Percentiles rank a stretch among this genome's conserved stretches.
Conservation (phyloP, 2,113 vertebrate species). For the Aspidoscelis tigris region DNA sequence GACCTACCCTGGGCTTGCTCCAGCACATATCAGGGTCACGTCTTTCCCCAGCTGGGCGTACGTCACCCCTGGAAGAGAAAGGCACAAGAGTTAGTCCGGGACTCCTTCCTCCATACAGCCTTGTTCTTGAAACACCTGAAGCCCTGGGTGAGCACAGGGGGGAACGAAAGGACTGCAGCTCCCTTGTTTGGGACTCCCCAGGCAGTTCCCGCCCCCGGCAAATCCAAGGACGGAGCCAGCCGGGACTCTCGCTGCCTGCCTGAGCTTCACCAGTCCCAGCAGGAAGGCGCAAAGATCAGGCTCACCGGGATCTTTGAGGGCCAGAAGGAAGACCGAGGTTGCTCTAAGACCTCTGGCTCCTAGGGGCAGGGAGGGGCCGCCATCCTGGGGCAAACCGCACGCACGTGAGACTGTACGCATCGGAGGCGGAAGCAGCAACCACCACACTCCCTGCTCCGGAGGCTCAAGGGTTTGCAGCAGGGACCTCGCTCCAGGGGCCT, state of each 20-base stretch:
- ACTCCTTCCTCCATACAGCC: not conserved
- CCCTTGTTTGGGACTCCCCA: not conserved
- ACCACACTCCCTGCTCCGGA: too few species aligned
- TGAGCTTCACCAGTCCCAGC: not conserved
- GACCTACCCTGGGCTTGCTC: slow-evolving; percentile 2
- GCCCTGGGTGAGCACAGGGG: not conserved
- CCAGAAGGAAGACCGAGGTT: not conserved
- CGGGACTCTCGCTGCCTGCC: rapidly evolving
- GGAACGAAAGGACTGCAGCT: not conserved
- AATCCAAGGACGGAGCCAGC: not conserved
- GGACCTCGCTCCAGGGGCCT: too few species aligned
- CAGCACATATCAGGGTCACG: not conserved
- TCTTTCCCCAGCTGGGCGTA: slow-evolving; percentile 21
- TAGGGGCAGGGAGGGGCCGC: not conserved
- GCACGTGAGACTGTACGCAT: not conserved
- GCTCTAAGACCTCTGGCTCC: not conserved
- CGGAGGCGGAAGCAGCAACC: too few species aligned
- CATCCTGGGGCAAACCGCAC: not conserved
- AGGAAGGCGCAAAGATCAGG: not conserved
- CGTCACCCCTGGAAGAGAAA: slow-evolving; percentile 28
- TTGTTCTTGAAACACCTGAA: not conserved
- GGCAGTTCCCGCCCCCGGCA: not conserved
- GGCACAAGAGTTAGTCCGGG: too few species aligned
- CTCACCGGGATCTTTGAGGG: too few species aligned
- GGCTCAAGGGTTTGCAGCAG: too few species aligned